Evolutionary conservation across 2,113 vertebrate species (phyloP), one percentile per base, ranked within the genome.

Genomic region (Rhadina sibilatrix): DNA sequence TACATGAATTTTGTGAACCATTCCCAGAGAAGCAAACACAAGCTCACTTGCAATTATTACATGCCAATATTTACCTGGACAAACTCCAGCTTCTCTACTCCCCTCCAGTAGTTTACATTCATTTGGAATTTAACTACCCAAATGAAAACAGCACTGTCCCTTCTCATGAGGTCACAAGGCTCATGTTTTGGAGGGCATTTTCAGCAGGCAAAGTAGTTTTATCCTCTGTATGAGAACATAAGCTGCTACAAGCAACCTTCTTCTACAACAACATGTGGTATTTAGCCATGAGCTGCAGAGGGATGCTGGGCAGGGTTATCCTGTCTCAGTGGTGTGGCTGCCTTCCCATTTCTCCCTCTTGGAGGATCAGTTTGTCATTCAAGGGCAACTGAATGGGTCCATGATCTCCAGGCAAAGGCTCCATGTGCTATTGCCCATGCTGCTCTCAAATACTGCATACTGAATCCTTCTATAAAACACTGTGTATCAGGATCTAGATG

Each of bases 21-120:
- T 90, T 93, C 64, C 56, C 84, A 70, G 80, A 92, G 76, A 88
- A 86, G 64, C 38, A 94, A 94, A 83, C 83, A 64, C 21, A 87
- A 65, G 23, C 75, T 87, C 57, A 37, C 74, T 91, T 85, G 66
- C 66, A 89, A 90, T 95, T 72, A 91, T 74, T 85, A 82, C 64
- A 49, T 4, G 18, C 86, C 69, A 49, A 25, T 90, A 81, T 87
- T 92, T 95, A 90, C 77, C 90, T 92, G 90, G 90, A 82, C 27
- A 54, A 90, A 76, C 53, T 94, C 83, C 90, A 86, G 88, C 42
- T 94, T 90, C 84, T 71, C 71, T 61, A 31, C 68, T 92, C 47
- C 40, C 21, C 59, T 91, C 49, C 28, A 53, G 46, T 52, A 90
- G 66, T 80, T 96, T 40, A 42, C 68, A 93, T 94, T 83, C 38